Evolutionary conservation across 2,888 invertebrate genomes (phyloP).

Genomic region (Orchesellides sinensis): DNA sequence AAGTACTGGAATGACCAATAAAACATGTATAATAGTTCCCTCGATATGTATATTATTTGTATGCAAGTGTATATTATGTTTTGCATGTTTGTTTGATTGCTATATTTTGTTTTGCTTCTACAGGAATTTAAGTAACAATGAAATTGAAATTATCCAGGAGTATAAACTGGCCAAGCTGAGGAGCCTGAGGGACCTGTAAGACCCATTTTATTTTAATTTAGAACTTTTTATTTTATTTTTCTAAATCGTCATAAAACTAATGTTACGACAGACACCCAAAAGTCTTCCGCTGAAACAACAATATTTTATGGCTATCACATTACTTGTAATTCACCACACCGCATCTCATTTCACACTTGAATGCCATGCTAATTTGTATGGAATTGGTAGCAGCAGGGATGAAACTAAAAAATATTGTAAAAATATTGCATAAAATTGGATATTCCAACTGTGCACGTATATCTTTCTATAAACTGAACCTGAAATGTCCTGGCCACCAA

Average conservation of each 20-base stretch:
- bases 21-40: too few species aligned
- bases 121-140: conserved; percentile 79
- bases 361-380: conserved; percentile 29
- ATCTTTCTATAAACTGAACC: not conserved
- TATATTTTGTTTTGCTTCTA: conserved; percentile 74
- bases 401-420: conserved; percentile 10
- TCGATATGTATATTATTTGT: not conserved
- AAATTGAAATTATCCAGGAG: conserved; percentile 79
- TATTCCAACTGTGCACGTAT: not conserved
- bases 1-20: too few species aligned
- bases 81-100: conserved; percentile 37
- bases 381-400: conserved; percentile 31
- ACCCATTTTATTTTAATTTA: conserved; percentile 72
- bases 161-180: conserved; percentile 78
- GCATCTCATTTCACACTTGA: conserved; percentile 30
- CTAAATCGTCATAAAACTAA: not conserved
- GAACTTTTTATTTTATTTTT: conserved; percentile 4
- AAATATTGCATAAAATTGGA: not conserved
- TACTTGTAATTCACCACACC: not conserved
- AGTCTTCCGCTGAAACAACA: not conserved
- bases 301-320: not conserved
- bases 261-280: not conserved
- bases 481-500: conserved; percentile 53
- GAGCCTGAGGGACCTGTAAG: conserved; percentile 79
- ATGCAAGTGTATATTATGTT: not conserved